Percentiles rank a stretch among this genome's conserved stretches.
Evolutionary conservation across 1,140 invertebrate genomes (phyloP).

Genomic region (Drosophila bocqueti): DNA sequence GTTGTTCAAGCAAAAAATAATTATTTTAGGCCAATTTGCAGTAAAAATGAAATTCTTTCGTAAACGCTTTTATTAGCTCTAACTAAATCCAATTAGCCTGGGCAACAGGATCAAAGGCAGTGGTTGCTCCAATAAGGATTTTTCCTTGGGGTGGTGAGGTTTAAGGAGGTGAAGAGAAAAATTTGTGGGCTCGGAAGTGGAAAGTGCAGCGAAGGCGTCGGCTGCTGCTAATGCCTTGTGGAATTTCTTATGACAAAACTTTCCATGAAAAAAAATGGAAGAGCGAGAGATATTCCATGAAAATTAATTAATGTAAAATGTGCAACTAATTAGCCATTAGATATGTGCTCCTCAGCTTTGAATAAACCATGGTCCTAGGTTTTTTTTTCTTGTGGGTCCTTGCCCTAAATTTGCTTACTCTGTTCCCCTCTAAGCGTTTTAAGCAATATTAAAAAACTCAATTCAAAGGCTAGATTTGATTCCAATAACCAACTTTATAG

Average conservation of each 20-base stretch:
- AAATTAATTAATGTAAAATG: slow-evolving; percentile 84
- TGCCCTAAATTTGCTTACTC: background rate
- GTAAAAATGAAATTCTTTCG: slow-evolving; percentile 78
- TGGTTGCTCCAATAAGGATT: slow-evolving; percentile 5
- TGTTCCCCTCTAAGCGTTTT: too few relatives aligned
- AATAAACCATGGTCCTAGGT: background rate
- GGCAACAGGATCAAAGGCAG: slow-evolving; percentile 66
- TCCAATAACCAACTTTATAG: background rate
- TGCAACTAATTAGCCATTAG: slow-evolving; percentile 74
- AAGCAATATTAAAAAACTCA: too few relatives aligned
- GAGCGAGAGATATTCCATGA: slow-evolving; percentile 55
- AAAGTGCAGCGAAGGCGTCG: slow-evolving; percentile 63
- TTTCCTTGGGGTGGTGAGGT: background rate
- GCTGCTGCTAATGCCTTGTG: slow-evolving; percentile 61
- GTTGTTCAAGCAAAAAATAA: slow-evolving; percentile 62
- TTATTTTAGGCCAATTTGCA: slow-evolving; percentile 80
- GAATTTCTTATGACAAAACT: slow-evolving; percentile 63
- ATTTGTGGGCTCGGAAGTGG: background rate
- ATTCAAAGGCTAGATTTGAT: background rate
- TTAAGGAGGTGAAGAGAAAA: background rate
- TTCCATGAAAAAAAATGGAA: slow-evolving; percentile 11
- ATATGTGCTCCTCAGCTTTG: slow-evolving; percentile 4
- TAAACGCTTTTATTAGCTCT: slow-evolving; percentile 77
- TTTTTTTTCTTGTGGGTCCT: background rate
- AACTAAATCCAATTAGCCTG: slow-evolving; percentile 76